Conservation (phyloP, 2,888 invertebrate genomes). For the Mechanitis messenoides region DNA sequence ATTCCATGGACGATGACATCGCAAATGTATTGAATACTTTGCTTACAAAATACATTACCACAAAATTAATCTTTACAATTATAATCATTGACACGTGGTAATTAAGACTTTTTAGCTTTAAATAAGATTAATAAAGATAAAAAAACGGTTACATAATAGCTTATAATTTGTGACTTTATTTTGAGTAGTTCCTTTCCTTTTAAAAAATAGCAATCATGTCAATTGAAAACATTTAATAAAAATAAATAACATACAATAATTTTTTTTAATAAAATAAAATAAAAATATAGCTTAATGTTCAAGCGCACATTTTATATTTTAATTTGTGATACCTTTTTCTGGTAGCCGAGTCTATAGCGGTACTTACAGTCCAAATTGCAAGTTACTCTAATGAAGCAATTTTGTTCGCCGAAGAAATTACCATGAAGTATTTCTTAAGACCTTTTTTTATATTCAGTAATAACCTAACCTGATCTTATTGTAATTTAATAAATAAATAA, state of each 20-base stretch:
- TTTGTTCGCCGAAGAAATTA: conserved; percentile 18
- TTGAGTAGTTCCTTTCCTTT: no score
- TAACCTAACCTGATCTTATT: not conserved
- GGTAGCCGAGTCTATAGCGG: conserved; percentile 2
- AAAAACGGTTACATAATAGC: no score
- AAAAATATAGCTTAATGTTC: no score
- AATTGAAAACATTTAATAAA: no score
- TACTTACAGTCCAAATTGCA: not conserved
- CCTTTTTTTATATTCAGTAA: conserved; percentile 3
- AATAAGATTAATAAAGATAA: no score
- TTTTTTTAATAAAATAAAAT: no score
- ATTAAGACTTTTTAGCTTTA: no score
- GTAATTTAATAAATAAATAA: not conserved
- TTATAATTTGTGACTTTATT: no score
- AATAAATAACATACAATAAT: no score
- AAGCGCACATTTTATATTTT: not conserved
- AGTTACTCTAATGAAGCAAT: conserved; percentile 21
- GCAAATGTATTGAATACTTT: conserved; percentile 8
- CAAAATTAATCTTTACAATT: conserved; percentile 7
- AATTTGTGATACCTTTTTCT: not conserved
- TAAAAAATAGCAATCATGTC: no score
- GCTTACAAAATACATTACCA: conserved; percentile 7
- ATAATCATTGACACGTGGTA: not conserved
- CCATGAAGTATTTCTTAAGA: conserved; percentile 14
- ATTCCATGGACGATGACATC: conserved; percentile 8